Conservation (phyloP, 1,140 invertebrate genomes). For the Meloidogyne floridensis region DNA sequence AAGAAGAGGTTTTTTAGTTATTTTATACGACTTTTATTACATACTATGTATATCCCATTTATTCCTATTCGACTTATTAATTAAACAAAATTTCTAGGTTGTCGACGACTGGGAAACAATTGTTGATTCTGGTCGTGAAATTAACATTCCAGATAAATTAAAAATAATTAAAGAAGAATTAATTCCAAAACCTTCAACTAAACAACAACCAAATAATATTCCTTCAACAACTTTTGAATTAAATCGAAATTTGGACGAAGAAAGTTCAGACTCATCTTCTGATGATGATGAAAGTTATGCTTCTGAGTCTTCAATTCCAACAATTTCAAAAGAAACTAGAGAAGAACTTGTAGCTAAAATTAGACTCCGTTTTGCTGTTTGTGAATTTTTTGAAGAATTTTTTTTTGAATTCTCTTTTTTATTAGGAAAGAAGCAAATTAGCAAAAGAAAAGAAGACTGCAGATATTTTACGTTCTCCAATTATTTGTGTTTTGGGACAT, state of each 20-base stretch:
- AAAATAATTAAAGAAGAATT: constrained; percentile 10
- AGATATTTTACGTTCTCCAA: constrained; percentile 84
- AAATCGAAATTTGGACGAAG: constrained; percentile 1
- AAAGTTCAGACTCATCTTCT: constrained; percentile 33
- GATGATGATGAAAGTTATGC: constrained; percentile 52
- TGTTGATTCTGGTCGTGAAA: constrained; percentile 26
- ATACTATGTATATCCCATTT: no score
- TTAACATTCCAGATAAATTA: neutral
- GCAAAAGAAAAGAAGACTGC: constrained; percentile 75
- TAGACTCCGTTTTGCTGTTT: constrained; percentile 32
- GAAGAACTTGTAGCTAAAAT: constrained; percentile 41
- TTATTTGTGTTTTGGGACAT: constrained; percentile 98
- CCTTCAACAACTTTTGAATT: constrained; percentile 7
- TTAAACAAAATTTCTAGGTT: constrained; percentile 26
- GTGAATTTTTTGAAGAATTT: constrained; percentile 8
- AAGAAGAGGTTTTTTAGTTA: constrained; percentile 8
- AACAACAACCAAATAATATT: constrained; percentile 4
- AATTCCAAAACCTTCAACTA: neutral
- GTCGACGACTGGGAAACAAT: constrained; percentile 55
- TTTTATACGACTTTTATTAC: no score
- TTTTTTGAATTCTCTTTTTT: constrained; percentile 10
- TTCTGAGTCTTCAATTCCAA: constrained; percentile 52
- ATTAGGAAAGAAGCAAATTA: constrained; percentile 44
- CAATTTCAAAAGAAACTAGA: constrained; percentile 39
- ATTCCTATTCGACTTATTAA: neutral